Conservation (phyloP, 2,888 invertebrate species). For the Tenthredo livida region DNA sequence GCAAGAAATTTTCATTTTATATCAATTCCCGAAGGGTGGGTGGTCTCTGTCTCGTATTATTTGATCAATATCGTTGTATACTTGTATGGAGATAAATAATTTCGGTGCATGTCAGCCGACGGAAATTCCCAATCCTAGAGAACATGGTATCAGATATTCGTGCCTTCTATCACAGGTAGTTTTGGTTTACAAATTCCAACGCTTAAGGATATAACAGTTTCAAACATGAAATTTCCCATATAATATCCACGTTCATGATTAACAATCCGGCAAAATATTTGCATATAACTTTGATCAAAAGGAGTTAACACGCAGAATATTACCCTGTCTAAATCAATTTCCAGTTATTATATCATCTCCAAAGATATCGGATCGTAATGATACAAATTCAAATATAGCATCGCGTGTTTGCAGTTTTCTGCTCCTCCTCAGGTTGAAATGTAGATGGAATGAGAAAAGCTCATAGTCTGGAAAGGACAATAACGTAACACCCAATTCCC, state of each 20-base stretch:
- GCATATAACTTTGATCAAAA: constrained; percentile 12
- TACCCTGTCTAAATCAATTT: neutral
- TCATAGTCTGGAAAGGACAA: neutral
- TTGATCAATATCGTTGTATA: constrained; percentile 61
- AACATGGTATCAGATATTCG: constrained; percentile 26
- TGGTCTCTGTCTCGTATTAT: constrained; percentile 53
- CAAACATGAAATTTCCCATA: constrained; percentile 13
- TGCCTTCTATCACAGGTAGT: neutral
- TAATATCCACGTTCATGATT: neutral
- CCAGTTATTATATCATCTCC: constrained; percentile 17
- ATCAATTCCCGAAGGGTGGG: constrained; percentile 26
- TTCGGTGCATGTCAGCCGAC: constrained; percentile 32
- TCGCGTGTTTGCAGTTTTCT: constrained; percentile 1
- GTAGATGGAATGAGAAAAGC: neutral
- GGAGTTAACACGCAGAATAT: constrained; percentile 11
- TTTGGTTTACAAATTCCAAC: constrained; percentile 12
- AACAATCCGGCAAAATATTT: constrained; percentile 1
- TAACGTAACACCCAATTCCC: constrained; percentile 27
- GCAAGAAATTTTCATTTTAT: constrained; percentile 43
- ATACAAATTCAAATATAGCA: neutral
- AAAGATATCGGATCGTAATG: constrained; percentile 9
- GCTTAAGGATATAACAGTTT: constrained; percentile 3
- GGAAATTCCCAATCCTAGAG: neutral
- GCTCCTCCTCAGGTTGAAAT: neutral
- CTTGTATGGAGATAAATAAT: constrained; percentile 52